Evolutionary conservation across 2,888 invertebrate species (phyloP).

Genomic region (Rapana venosa): DNA sequence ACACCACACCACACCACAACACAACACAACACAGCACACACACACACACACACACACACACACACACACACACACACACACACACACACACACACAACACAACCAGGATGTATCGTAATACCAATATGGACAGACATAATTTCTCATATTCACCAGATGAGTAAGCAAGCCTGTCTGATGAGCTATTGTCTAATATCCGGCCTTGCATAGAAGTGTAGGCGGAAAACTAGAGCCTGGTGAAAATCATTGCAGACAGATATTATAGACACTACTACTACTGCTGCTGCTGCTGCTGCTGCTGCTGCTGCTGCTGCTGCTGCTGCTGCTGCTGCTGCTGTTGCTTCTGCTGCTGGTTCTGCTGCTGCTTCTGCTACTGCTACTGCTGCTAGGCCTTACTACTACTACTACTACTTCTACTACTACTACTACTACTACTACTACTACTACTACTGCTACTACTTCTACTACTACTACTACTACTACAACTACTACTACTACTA

Average conservation of each 20-base stretch:
- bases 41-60: too few species aligned
- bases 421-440: conserved; percentile 45
- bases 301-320: conserved; percentile 37
- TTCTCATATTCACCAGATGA: too few species aligned
- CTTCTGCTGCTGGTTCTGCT: conserved; percentile 44
- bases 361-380: conserved; percentile 44
- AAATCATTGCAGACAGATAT: background rate
- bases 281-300: conserved; percentile 45
- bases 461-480: conserved; percentile 43
- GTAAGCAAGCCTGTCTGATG: too few species aligned
- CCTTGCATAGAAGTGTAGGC: too few species aligned
- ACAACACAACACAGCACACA: too few species aligned
- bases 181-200: too few species aligned
- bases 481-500: conserved; percentile 30
- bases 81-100: too few species aligned
- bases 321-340: conserved; percentile 40
- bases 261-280: conserved; percentile 42
- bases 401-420: conserved; percentile 45
- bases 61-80: too few species aligned
- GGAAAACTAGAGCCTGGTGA: too few species aligned
- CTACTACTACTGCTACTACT: conserved; percentile 44
- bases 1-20: too few species aligned
- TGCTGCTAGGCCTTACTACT: conserved; percentile 45
- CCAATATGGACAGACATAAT: too few species aligned
- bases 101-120: too few species aligned